Evolutionary conservation across 2,888 invertebrate species (phyloP).

Genomic region (Drosophila pseudotalamancana): DNA sequence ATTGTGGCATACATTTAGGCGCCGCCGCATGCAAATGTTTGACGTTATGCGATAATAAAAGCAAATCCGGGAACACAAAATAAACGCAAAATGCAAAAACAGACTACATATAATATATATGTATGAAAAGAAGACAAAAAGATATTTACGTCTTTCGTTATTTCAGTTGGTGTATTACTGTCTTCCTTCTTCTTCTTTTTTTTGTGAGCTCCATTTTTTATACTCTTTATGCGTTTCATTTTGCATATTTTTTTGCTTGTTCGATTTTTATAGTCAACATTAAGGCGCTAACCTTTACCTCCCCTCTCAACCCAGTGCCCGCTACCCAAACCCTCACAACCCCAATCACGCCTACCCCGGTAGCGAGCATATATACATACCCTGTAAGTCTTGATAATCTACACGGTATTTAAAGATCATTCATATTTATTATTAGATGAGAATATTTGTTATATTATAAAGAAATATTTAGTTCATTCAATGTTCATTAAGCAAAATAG

Average conservation of each 20-base stretch:
- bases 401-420: no score
- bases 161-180: slow-evolving; percentile 14
- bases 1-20: slow-evolving; percentile 77
- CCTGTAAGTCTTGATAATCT: no score
- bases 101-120: slow-evolving; percentile 17
- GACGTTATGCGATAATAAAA: slow-evolving; percentile 71
- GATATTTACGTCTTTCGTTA: slow-evolving; percentile 37
- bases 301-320: no score
- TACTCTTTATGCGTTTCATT: slow-evolving; percentile 58
- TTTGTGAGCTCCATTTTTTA: slow-evolving; percentile 25
- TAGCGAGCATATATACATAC: no score
- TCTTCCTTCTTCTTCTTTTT: no score
- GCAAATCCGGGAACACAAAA: slow-evolving; percentile 58
- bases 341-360: no score
- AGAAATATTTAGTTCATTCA: no score
- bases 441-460: no score
- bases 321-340: no score
- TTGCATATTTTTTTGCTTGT: slow-evolving; percentile 71
- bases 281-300: slow-evolving; percentile 8
- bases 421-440: no score
- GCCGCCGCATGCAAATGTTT: slow-evolving; percentile 76
- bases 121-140: slow-evolving; percentile 14
- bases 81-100: slow-evolving; percentile 11
- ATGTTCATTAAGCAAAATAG: no score
- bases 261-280: slow-evolving; percentile 70